phyloP scores from a whole-genome alignment of 1,140 invertebrate genomes.

The Drosophila erecta region DNA sequence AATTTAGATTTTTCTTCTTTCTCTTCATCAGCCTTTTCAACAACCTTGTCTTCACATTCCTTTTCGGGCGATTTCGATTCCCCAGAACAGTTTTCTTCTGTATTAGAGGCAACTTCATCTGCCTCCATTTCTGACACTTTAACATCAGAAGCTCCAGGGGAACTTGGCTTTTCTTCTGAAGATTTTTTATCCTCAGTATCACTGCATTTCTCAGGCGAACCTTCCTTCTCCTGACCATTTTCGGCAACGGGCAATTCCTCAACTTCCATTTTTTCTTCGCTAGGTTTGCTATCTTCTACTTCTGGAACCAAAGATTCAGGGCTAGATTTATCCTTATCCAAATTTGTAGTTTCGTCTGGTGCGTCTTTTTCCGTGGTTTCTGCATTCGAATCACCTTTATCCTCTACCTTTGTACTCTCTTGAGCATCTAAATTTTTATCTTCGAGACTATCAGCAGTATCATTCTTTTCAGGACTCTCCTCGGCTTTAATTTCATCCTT shows the following conservation, averaged over 20 bases:
- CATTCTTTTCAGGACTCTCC: slow-evolving; percentile 35
- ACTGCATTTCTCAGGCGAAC: slow-evolving; percentile 9
- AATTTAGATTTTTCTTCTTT: slow-evolving; percentile 70
- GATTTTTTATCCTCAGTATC: slow-evolving; percentile 13
- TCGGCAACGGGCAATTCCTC: slow-evolving; percentile 49
- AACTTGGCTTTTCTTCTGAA: slow-evolving; percentile 15
- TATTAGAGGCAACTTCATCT: slow-evolving; percentile 6
- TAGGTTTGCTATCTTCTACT: slow-evolving; percentile 11
- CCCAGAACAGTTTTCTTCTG: slow-evolving; percentile 5
- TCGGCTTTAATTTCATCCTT: slow-evolving; percentile 86
- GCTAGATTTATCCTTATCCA: slow-evolving; percentile 38
- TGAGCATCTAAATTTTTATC: slow-evolving; percentile 77
- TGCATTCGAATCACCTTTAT: slow-evolving; percentile 84
- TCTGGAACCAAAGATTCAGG: slow-evolving; percentile 18
- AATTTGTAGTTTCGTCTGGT: slow-evolving; percentile 20
- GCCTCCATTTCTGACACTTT: slow-evolving; percentile 24
- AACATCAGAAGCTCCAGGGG: background rate
- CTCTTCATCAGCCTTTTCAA: slow-evolving; percentile 45
- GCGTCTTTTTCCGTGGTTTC: slow-evolving; percentile 9
- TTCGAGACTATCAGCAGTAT: slow-evolving; percentile 13
- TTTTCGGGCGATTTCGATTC: slow-evolving; percentile 4
- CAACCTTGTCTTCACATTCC: slow-evolving; percentile 31
- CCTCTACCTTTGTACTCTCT: slow-evolving; percentile 85
- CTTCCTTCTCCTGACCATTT: slow-evolving; percentile 59
- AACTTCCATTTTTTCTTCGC: slow-evolving; percentile 56